Conservation (phyloP, 1,140 invertebrate genomes). For the Drosophila sproati region DNA sequence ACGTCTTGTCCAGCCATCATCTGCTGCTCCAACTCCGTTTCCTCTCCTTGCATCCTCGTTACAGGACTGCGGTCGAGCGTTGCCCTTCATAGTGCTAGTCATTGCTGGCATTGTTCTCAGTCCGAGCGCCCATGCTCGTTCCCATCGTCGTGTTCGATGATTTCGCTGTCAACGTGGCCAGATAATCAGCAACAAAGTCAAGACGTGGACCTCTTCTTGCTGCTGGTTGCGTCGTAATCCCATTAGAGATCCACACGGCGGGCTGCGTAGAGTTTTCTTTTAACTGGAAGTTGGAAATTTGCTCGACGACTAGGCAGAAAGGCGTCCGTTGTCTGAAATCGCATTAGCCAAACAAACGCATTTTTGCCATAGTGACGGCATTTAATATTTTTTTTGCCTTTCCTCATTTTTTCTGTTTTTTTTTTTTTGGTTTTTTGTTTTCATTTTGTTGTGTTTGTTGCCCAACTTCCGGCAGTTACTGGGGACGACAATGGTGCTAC, state of each 20-base stretch:
- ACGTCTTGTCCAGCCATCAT: slow-evolving; percentile 64
- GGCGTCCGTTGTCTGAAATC: slow-evolving; percentile 55
- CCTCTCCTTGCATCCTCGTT: not conserved
- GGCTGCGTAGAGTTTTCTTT: slow-evolving; percentile 2
- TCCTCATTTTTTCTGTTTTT: not conserved
- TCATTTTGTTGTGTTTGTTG: slow-evolving; percentile 18
- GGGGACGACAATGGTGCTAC: slow-evolving; percentile 16
- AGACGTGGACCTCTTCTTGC: slow-evolving; percentile 37
- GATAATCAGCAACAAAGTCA: slow-evolving; percentile 70
- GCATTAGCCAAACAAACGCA: slow-evolving; percentile 65
- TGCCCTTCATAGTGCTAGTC: not conserved
- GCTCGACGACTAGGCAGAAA: slow-evolving; percentile 17
- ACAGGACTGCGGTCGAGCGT: not conserved
- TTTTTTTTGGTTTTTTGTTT: slow-evolving; percentile 13
- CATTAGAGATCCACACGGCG: slow-evolving; percentile 50
- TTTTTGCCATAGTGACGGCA: slow-evolving; percentile 45
- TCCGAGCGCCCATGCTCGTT: not conserved
- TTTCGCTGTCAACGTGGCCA: slow-evolving; percentile 64
- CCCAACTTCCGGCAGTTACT: slow-evolving; percentile 39
- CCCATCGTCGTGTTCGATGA: slow-evolving; percentile 23
- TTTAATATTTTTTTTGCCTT: slow-evolving; percentile 35
- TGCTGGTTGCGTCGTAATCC: slow-evolving; percentile 49
- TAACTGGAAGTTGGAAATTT: slow-evolving; percentile 40
- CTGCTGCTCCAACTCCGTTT: slow-evolving; percentile 21
- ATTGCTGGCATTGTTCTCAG: not conserved